phyloP scores from a whole-genome alignment of 2,797 vertebrate genomes.

The Chrosomus eos region DNA sequence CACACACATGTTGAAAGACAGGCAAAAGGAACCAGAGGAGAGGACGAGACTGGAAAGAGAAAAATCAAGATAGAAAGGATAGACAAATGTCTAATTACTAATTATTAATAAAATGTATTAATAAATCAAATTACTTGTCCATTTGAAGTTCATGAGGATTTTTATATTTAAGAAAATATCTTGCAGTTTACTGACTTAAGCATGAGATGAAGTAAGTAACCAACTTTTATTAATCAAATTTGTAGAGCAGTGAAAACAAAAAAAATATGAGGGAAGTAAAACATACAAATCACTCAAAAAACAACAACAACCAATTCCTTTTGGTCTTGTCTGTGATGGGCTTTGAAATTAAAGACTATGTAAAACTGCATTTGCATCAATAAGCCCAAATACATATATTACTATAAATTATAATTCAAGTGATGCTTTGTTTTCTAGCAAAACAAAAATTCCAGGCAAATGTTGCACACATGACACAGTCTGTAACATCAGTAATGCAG shows the following conservation, averaged over 20 bases:
- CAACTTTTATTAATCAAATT: neutral
- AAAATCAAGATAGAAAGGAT: too few species aligned
- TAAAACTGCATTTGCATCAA: constrained; percentile 18
- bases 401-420: neutral
- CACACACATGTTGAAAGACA: constrained; percentile 11
- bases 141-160: neutral
- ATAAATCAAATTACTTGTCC: neutral
- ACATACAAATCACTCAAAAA: neutral
- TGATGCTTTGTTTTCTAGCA: constrained; percentile 8
- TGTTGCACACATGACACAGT: neutral
- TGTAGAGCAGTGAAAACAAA: constrained; percentile 3
- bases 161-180: neutral
- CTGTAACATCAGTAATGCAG: neutral
- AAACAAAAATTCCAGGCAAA: neutral
- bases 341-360: constrained; percentile 22
- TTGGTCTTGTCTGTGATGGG: neutral
- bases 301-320: neutral
- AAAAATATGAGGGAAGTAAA: neutral
- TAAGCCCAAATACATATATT: constrained; percentile 26
- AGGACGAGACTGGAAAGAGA: constrained; percentile 50
- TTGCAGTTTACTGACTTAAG: neutral
- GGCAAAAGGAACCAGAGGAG: constrained; percentile 38
- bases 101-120: neutral
- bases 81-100: too few species aligned
- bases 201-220: neutral